These are phyloP conservation scores for Alcis repandata DNA, from an alignment of 2,888 invertebrate genomes.

Conservation along the genomic window DNA sequence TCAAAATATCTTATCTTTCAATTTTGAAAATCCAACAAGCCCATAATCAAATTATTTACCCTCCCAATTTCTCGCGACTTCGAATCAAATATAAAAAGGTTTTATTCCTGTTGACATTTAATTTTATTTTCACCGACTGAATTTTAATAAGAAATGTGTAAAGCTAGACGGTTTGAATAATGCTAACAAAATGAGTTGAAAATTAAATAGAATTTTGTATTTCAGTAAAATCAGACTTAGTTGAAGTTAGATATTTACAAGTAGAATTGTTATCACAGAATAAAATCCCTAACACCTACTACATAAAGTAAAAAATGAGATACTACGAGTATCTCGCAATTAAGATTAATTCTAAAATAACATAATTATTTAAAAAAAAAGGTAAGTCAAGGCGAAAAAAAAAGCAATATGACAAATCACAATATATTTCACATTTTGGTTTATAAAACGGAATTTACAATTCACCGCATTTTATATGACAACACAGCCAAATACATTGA, in stretches of 20 bases:
- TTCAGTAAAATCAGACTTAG: too few species aligned
- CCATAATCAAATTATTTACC: slow-evolving; percentile 48
- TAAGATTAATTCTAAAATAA: too few species aligned
- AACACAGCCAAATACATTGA: slow-evolving; percentile 1
- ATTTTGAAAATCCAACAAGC: neutral
- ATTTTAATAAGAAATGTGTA: slow-evolving; percentile 19
- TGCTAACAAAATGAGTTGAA: neutral
- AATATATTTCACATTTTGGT: slow-evolving; percentile 9
- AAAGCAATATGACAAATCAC: neutral
- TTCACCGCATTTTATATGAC: neutral
- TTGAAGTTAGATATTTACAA: too few species aligned
- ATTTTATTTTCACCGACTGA: slow-evolving; percentile 41
- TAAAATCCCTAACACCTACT: too few species aligned
- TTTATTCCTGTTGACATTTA: slow-evolving; percentile 49
- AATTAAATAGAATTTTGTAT: too few species aligned
- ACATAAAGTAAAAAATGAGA: too few species aligned
- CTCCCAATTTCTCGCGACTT: slow-evolving; percentile 42
- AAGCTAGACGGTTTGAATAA: neutral
- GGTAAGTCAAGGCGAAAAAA: neutral
- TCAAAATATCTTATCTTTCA: slow-evolving; percentile 2
- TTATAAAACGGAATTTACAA: neutral
- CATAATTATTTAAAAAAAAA: neutral
- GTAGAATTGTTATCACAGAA: too few species aligned
- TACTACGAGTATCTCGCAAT: too few species aligned
- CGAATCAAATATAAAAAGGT: slow-evolving; percentile 47